Percentiles rank a stretch among this genome's conserved stretches.
Evolutionary conservation across 2,113 vertebrate genomes (phyloP).

Genomic region (Tor tambroides): DNA sequence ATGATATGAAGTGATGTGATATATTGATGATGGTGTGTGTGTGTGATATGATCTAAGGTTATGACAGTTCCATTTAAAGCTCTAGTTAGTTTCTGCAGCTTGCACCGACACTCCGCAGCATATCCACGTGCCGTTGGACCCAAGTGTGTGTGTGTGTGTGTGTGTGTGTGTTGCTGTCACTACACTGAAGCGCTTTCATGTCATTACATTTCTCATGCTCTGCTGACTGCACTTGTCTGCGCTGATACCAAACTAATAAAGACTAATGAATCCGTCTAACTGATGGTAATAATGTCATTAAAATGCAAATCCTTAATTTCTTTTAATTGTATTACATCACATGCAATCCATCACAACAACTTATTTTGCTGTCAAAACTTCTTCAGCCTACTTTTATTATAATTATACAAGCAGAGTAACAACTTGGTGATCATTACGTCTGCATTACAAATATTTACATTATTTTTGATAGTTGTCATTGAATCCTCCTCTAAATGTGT

Average conservation of each 20-base stretch:
- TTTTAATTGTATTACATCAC: slow-evolving; percentile 90
- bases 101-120: slow-evolving; percentile 10
- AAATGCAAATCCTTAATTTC: slow-evolving; percentile 97
- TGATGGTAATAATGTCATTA: slow-evolving; percentile 94
- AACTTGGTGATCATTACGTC: slow-evolving; percentile 22
- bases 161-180: not conserved
- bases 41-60: slow-evolving; percentile 35
- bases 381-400: slow-evolving; percentile 37
- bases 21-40: slow-evolving; percentile 15
- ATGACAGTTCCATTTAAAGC: slow-evolving; percentile 49
- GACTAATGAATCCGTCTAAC: slow-evolving; percentile 95
- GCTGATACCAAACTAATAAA: slow-evolving; percentile 87
- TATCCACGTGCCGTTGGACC: not conserved
- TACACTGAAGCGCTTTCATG: slow-evolving; percentile 52
- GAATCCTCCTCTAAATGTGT: not conserved
- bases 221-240: slow-evolving; percentile 75
- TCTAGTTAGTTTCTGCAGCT: slow-evolving; percentile 28
- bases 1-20: slow-evolving; percentile 32
- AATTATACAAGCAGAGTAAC: slow-evolving; percentile 23
- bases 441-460: slow-evolving; percentile 18
- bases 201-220: slow-evolving; percentile 74
- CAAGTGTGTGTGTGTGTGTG: slow-evolving; percentile 40
- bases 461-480: not conserved
- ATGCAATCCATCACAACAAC: slow-evolving; percentile 85
- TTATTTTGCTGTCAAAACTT: slow-evolving; percentile 67